A percentile compares a stretch with the other conserved stretches of the same genome.
Evolutionary conservation across 2,113 vertebrate species (phyloP).

Genomic region (Glaucidium brasilianum): DNA sequence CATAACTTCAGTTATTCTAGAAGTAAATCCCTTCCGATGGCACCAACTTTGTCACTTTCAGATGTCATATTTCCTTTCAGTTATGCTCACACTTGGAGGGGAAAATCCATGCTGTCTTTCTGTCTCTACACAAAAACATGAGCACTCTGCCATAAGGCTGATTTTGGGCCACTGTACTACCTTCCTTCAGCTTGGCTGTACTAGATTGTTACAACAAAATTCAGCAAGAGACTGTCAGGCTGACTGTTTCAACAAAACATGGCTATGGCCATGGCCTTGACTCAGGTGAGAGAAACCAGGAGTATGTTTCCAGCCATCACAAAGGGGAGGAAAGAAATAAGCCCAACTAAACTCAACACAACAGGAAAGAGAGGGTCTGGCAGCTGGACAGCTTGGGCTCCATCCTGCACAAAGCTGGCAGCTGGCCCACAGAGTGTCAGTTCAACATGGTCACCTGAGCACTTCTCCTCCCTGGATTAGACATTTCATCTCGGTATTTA

Average conservation of each 20-base stretch:
- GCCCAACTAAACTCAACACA: background rate
- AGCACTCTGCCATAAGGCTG: background rate
- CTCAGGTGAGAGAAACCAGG: background rate
- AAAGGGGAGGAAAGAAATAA: background rate
- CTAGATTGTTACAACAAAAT: background rate
- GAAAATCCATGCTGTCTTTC: background rate
- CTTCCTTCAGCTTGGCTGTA: background rate
- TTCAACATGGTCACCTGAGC: background rate
- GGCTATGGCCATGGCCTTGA: background rate
- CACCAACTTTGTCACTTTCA: background rate
- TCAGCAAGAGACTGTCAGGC: background rate
- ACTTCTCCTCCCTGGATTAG: background rate
- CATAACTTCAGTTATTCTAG: background rate
- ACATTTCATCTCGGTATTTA: background rate
- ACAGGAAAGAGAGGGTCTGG: slow-evolving; percentile 19
- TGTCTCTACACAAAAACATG: background rate
- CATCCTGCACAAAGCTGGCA: background rate
- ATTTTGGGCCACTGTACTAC: background rate
- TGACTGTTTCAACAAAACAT: slow-evolving; percentile 9
- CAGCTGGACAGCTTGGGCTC: background rate
- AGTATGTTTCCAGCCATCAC: background rate
- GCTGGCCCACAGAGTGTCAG: background rate
- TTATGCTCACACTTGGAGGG: background rate
- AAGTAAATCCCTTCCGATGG: background rate
- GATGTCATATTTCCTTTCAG: background rate